These are phyloP conservation scores for Henricia sp. DNA, from an alignment of 53 echinoderm and acorn worm species.

Conservation along the genomic window DNA sequence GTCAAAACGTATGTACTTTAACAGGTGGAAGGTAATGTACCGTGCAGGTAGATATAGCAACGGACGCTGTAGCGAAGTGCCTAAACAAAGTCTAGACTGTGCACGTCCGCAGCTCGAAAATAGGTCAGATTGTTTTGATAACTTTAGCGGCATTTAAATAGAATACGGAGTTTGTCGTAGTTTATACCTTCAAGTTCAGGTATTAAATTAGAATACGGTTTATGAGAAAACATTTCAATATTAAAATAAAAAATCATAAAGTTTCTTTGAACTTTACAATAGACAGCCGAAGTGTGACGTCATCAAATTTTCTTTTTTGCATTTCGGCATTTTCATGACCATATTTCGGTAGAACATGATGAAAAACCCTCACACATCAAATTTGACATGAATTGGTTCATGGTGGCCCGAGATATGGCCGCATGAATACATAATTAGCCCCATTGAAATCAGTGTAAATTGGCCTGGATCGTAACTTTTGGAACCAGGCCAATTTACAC, in stretches of 20 bases:
- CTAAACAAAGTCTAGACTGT: slow-evolving; percentile 63
- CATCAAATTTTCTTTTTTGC: too few species aligned
- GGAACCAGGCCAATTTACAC: too few species aligned
- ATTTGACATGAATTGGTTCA: too few species aligned
- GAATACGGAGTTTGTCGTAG: background rate
- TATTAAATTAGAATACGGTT: background rate
- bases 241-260: background rate
- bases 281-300: too few species aligned
- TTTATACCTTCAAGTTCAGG: background rate
- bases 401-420: too few species aligned
- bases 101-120: slow-evolving; percentile 26
- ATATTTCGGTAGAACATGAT: too few species aligned
- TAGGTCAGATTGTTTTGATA: background rate
- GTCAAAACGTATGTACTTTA: background rate
- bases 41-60: slow-evolving; percentile 55
- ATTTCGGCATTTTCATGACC: too few species aligned
- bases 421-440: too few species aligned
- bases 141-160: background rate
- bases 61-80: slow-evolving; percentile 52
- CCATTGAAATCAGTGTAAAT: too few species aligned
- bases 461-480: too few species aligned
- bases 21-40: background rate
- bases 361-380: too few species aligned
- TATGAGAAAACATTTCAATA: background rate
- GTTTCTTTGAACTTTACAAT: slow-evolving; percentile 39